phyloP scores from a whole-genome alignment of 2,113 vertebrate species.

The Myodes glareolus region DNA sequence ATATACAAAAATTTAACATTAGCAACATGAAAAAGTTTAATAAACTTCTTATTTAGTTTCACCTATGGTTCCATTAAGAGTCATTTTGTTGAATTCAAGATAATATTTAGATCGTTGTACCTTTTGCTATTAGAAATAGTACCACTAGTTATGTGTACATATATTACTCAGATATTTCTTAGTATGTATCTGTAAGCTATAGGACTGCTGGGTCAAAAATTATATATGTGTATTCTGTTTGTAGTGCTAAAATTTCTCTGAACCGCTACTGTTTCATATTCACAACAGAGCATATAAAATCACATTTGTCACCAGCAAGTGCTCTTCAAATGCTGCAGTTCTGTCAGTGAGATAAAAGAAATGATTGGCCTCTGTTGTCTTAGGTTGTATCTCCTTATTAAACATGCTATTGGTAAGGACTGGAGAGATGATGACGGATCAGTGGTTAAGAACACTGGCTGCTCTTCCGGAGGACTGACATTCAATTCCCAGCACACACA shows the following conservation, averaged over 20 bases:
- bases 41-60: background rate
- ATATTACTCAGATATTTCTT: slow-evolving; percentile 20
- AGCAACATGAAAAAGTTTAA: background rate
- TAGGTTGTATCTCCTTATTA: background rate
- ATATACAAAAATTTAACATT: background rate
- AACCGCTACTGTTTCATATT: background rate
- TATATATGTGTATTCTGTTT: slow-evolving; percentile 3
- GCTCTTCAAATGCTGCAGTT: slow-evolving; percentile 36
- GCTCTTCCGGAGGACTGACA: background rate
- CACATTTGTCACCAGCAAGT: background rate
- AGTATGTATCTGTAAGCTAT: background rate
- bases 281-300: background rate
- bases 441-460: background rate
- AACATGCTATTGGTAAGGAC: background rate
- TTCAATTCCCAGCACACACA: background rate
- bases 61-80: background rate
- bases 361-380: background rate
- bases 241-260: background rate
- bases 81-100: slow-evolving; percentile 14
- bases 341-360: background rate
- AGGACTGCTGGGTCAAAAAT: background rate
- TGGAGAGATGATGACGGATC: background rate
- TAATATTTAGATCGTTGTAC: background rate
- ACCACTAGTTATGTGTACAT: background rate
- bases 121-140: slow-evolving; percentile 1